Conservation (phyloP, 2,797 vertebrate genomes). For the Silurus lanzhouensis region DNA sequence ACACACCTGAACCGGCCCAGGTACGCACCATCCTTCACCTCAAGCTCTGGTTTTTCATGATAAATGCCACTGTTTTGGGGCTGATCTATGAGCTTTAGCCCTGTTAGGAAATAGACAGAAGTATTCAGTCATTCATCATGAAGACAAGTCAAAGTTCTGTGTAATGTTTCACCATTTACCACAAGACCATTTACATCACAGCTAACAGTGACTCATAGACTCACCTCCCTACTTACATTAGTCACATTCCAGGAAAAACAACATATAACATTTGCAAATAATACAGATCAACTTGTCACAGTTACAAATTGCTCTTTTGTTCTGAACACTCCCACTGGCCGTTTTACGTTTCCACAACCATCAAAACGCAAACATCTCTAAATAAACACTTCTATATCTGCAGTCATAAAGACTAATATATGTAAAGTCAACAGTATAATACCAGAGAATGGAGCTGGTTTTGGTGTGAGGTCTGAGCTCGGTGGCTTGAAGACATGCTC, state of each 20-base stretch:
- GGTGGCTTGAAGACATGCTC: slow-evolving; percentile 59
- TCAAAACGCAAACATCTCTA: neutral
- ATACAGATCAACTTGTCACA: neutral
- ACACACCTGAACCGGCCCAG: slow-evolving; percentile 63
- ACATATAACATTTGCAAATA: slow-evolving; percentile 15
- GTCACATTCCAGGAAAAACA: neutral
- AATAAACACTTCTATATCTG: neutral
- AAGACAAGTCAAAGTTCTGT: neutral
- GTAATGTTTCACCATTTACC: neutral
- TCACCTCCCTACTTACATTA: neutral
- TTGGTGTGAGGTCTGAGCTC: neutral
- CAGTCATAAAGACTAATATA: neutral
- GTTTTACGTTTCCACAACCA: neutral
- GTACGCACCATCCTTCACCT: neutral
- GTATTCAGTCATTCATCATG: slow-evolving; percentile 15
- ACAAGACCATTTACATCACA: neutral
- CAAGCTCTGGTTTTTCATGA: neutral
- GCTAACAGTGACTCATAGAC: neutral
- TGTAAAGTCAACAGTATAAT: neutral
- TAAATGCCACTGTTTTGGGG: neutral
- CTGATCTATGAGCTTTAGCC: neutral
- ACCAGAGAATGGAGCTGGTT: slow-evolving; percentile 48
- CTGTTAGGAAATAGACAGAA: neutral
- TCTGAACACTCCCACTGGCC: neutral
- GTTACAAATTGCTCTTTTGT: neutral